phyloP scores from a whole-genome alignment of 1,140 invertebrate genomes.

The Holcopasites calliopsidis region DNA sequence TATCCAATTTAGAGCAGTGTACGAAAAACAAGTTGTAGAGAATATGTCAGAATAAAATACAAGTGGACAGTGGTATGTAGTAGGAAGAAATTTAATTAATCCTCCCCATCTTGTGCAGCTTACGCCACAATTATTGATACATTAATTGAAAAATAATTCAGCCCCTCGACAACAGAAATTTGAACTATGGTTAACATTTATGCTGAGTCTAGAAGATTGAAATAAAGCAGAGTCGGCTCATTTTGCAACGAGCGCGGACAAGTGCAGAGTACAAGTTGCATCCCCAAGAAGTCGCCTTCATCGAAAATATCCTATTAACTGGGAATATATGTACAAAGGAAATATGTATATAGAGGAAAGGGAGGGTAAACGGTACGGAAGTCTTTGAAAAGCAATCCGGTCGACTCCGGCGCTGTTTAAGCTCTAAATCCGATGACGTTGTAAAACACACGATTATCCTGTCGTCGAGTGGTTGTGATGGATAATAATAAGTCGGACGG shows the following conservation, averaged over 20 bases:
- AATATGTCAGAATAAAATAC: too few species aligned
- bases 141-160: too few species aligned
- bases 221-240: not conserved
- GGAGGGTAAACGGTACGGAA: slow-evolving; percentile 33
- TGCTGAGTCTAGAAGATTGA: not conserved
- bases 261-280: slow-evolving; percentile 18
- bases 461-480: not conserved
- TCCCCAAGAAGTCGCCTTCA: slow-evolving; percentile 7
- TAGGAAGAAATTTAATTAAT: too few species aligned
- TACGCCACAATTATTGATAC: too few species aligned
- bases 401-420: not conserved
- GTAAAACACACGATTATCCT: slow-evolving; percentile 37
- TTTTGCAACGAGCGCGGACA: not conserved
- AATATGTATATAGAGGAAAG: too few species aligned
- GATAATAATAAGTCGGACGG: not conserved
- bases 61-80: too few species aligned
- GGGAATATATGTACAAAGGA: not conserved
- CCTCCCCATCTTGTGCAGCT: too few species aligned
- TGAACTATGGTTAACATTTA: too few species aligned
- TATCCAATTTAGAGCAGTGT: too few species aligned
- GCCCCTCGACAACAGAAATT: too few species aligned
- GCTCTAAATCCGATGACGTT: slow-evolving; percentile 36
- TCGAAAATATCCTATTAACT: slow-evolving; percentile 55
- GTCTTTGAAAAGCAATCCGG: slow-evolving; percentile 39
- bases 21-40: too few species aligned